These are phyloP conservation scores for Loripinus fragilis DNA, from an alignment of 2,888 invertebrate genomes.

Conservation along the genomic window DNA sequence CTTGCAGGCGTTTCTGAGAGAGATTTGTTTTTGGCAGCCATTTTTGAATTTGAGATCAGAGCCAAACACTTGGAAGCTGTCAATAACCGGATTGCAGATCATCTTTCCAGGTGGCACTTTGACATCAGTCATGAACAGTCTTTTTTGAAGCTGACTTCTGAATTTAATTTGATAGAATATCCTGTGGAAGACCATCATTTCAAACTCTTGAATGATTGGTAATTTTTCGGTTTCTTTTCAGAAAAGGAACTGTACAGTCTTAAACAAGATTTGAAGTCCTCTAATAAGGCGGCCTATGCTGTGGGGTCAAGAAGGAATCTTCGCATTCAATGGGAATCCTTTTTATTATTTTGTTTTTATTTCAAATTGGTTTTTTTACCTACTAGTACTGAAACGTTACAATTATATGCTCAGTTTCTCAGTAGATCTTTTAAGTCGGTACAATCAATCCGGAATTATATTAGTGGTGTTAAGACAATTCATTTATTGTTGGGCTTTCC, in stretches of 20 bases:
- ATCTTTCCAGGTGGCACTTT: background rate
- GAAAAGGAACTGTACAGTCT: background rate
- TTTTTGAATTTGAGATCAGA: background rate
- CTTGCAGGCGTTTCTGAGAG: background rate
- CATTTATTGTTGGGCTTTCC: too few species aligned
- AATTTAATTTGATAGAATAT: background rate
- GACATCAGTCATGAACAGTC: background rate
- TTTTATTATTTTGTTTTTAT: background rate
- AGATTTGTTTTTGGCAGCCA: background rate
- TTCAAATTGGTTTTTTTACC: background rate
- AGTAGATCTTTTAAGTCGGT: background rate
- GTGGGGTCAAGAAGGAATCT: background rate
- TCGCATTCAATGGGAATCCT: background rate
- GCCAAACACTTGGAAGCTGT: background rate
- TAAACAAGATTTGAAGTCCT: background rate
- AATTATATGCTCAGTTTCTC: background rate
- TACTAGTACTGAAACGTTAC: background rate
- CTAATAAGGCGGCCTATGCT: background rate
- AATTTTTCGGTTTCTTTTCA: background rate
- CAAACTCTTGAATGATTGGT: background rate
- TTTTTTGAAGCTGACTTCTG: background rate
- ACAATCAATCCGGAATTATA: too few species aligned
- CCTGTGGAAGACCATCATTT: background rate
- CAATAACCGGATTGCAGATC: background rate
- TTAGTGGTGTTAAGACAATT: too few species aligned